Conservation (phyloP, 1,140 invertebrate genomes). For the Drosophila takahashii region DNA sequence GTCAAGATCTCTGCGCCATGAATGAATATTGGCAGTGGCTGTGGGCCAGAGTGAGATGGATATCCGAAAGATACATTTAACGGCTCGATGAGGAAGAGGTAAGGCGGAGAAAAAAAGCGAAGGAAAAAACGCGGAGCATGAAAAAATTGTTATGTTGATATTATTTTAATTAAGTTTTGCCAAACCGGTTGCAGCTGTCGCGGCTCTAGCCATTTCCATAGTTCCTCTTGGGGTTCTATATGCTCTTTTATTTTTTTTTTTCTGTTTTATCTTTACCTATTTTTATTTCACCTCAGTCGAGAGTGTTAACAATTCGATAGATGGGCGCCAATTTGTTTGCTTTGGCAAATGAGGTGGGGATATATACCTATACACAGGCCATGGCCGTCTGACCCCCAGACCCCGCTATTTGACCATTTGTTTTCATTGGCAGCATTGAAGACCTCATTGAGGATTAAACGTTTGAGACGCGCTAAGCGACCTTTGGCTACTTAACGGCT, state of each 20-base stretch:
- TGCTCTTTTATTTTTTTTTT: constrained; percentile 3
- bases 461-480: constrained; percentile 55
- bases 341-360: constrained; percentile 52
- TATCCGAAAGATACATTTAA: constrained; percentile 51
- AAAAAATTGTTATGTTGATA: constrained; percentile 83
- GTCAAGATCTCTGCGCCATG: constrained; percentile 68
- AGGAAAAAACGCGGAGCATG: constrained; percentile 15
- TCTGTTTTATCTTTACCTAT: neutral
- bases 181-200: constrained; percentile 65
- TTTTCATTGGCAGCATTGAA: constrained; percentile 66
- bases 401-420: constrained; percentile 42
- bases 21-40: constrained; percentile 77
- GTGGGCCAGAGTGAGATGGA: constrained; percentile 36
- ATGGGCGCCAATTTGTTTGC: constrained; percentile 79
- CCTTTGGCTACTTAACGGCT: constrained; percentile 83
- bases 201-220: constrained; percentile 43
- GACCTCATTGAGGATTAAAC: constrained; percentile 74
- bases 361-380: constrained; percentile 20
- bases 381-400: constrained; percentile 56
- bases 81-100: constrained; percentile 65
- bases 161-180: constrained; percentile 84
- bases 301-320: constrained; percentile 79
- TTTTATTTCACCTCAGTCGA: constrained; percentile 10
- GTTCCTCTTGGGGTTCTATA: constrained; percentile 62
- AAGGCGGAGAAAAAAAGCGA: constrained; percentile 27